Evolutionary conservation across 2,797 vertebrate species (phyloP).

Genomic region (Bovichtus variegatus): DNA sequence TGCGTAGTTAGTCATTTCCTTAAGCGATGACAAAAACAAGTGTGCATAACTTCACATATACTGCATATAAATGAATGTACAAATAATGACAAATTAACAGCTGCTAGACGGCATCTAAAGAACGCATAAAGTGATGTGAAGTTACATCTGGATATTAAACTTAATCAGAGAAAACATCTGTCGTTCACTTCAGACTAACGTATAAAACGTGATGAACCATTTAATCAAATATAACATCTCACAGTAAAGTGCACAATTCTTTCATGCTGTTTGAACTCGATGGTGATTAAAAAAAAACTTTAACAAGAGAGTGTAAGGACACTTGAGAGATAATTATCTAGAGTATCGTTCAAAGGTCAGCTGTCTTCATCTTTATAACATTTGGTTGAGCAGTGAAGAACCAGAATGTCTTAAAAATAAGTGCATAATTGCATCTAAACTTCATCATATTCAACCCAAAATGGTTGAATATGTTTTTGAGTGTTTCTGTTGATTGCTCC

Average conservation of each 20-base stretch:
- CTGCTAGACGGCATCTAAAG: neutral
- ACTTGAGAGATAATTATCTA: slow-evolving; percentile 26
- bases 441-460: neutral
- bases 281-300: slow-evolving; percentile 4
- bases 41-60: neutral
- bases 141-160: neutral
- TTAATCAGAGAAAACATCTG: neutral
- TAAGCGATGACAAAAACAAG: neutral
- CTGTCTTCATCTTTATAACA: slow-evolving; percentile 9
- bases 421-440: neutral
- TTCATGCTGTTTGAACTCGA: slow-evolving; percentile 23
- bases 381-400: neutral
- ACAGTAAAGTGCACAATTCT: neutral
- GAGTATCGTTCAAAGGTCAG: slow-evolving; percentile 27
- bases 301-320: neutral
- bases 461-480: neutral
- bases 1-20: neutral
- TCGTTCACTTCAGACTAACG: neutral
- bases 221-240: slow-evolving; percentile 26
- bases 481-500: slow-evolving; percentile 1
- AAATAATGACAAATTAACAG: slow-evolving; percentile 7
- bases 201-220: slow-evolving; percentile 13
- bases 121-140: neutral
- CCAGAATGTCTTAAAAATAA: neutral
- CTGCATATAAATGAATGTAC: neutral